Conservation (phyloP, 2,797 vertebrate genomes). For the Spizella passerina region DNA sequence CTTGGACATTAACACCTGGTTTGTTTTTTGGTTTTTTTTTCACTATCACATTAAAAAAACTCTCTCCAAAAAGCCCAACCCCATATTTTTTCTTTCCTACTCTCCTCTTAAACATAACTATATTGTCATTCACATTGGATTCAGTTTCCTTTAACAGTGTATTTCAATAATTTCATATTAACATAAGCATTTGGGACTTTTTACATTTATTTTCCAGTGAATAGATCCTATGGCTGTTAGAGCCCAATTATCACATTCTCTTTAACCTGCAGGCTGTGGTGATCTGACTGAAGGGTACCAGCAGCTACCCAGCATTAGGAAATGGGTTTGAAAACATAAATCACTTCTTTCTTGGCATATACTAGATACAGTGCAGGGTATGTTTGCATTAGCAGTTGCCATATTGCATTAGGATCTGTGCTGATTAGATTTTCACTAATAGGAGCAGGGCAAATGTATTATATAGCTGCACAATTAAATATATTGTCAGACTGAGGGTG, state of each 20-base stretch:
- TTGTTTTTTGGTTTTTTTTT: neutral
- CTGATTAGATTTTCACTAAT: conserved; percentile 55
- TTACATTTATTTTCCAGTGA: neutral
- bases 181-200: neutral
- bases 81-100: neutral
- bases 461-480: conserved; percentile 23
- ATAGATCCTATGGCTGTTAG: neutral
- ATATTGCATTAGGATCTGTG: conserved; percentile 44
- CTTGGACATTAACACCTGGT: neutral
- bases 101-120: neutral
- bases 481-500: neutral
- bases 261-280: neutral
- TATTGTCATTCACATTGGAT: neutral
- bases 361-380: conserved; percentile 10
- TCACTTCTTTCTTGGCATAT: neutral
- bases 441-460: conserved; percentile 30
- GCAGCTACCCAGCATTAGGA: neutral
- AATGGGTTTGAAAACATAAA: conserved; percentile 6
- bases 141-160: neutral
- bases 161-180: neutral
- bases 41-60: neutral
- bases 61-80: neutral
- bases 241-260: neutral
- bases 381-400: conserved; percentile 38
- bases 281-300: neutral